Evolutionary conservation across 2,888 invertebrate species (phyloP).

Genomic region (Lycia hirtaria): DNA sequence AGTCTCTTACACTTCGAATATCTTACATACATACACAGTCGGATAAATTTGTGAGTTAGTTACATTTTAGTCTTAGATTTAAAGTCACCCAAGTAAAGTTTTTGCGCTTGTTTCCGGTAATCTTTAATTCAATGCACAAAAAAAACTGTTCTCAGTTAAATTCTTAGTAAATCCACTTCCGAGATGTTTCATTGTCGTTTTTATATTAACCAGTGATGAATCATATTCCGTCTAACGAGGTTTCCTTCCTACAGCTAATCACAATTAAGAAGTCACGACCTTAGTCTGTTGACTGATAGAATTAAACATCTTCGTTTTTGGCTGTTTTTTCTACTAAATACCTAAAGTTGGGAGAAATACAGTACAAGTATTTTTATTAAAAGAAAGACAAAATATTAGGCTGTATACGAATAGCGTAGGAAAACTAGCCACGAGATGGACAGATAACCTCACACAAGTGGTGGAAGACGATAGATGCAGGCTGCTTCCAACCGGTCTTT

Average conservation of each 20-base stretch:
- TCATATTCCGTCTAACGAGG: conserved; percentile 35
- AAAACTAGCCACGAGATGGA: too few relatives aligned
- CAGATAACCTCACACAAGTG: too few relatives aligned
- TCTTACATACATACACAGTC: too few relatives aligned
- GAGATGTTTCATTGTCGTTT: conserved; percentile 54
- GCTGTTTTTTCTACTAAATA: too few relatives aligned
- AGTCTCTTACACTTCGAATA: too few relatives aligned
- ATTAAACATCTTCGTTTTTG: conserved; percentile 22
- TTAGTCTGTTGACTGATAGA: conserved; percentile 25
- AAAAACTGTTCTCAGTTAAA: conserved; percentile 26
- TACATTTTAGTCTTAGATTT: background rate
- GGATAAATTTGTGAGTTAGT: background rate
- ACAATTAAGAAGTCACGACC: conserved; percentile 40
- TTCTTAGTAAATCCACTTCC: conserved; percentile 49
- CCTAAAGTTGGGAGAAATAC: too few relatives aligned
- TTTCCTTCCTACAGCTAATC: conserved; percentile 35
- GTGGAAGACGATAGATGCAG: too few relatives aligned
- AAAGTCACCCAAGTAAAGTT: background rate
- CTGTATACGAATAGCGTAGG: too few relatives aligned
- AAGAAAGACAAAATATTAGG: too few relatives aligned
- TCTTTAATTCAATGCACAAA: conserved; percentile 28
- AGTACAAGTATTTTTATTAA: too few relatives aligned
- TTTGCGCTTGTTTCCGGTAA: conserved; percentile 24
- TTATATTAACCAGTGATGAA: conserved; percentile 30
- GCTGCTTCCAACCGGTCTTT: too few relatives aligned